Conservation (phyloP, 2,113 vertebrate genomes). For the Strigops habroptila region DNA sequence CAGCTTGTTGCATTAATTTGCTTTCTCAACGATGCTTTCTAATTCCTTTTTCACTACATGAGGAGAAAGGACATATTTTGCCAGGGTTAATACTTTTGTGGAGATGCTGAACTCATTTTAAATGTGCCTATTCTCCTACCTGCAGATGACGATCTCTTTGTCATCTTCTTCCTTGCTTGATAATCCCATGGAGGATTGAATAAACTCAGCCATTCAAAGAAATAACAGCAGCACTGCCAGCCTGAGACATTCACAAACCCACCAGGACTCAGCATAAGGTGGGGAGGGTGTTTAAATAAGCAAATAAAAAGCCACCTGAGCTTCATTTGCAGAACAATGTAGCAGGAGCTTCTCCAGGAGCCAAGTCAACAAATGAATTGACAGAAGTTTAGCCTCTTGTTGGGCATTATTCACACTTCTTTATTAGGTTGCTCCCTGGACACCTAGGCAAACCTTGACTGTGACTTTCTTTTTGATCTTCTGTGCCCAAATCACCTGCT, state of each 20-base stretch:
- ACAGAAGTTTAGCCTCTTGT: neutral
- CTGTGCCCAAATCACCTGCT: neutral
- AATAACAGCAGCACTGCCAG: neutral
- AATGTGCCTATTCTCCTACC: neutral
- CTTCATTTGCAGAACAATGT: conserved; percentile 25
- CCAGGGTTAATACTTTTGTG: conserved; percentile 7
- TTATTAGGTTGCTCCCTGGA: conserved; percentile 24
- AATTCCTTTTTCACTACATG: conserved; percentile 47
- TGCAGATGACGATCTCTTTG: conserved; percentile 8
- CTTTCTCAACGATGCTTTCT: conserved; percentile 39
- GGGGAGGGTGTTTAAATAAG: conserved; percentile 4
- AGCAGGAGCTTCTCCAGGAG: conserved; percentile 19
- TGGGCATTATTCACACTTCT: conserved; percentile 9
- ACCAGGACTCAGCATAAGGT: neutral
- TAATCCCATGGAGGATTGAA: neutral
- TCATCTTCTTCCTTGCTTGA: neutral
- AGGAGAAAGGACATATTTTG: conserved; percentile 29
- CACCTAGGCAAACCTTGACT: conserved; percentile 14
- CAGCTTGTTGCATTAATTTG: conserved; percentile 60
- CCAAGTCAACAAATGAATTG: conserved; percentile 36
- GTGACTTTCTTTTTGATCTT: conserved; percentile 32
- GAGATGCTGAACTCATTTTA: neutral
- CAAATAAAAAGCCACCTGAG: conserved; percentile 54
- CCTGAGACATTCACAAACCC: neutral
- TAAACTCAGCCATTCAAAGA: conserved; percentile 7